Evolutionary conservation across 2,888 invertebrate genomes (phyloP).

Genomic region (Pseudoips prasinana): DNA sequence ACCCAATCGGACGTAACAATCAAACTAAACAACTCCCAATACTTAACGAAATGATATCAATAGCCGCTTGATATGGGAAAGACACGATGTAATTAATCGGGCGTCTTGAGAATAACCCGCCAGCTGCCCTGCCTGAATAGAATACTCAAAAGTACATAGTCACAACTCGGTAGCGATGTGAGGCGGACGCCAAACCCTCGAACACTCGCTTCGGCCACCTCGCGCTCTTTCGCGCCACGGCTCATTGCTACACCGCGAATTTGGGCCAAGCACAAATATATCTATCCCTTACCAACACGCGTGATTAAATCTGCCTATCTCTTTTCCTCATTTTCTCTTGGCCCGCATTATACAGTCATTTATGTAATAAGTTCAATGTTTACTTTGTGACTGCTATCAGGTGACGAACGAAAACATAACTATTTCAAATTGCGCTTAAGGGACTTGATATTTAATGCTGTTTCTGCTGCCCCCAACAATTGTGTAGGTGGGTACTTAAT

Average conservation of each 20-base stretch:
- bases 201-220: constrained; percentile 39
- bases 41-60: too few relatives aligned
- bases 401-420: constrained; percentile 44
- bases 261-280: constrained; percentile 63
- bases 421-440: too few relatives aligned
- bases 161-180: constrained; percentile 79
- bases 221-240: constrained; percentile 67
- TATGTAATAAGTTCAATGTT: constrained; percentile 73
- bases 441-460: constrained; percentile 19
- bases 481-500: constrained; percentile 33
- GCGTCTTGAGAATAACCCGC: constrained; percentile 46
- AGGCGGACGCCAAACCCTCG: constrained; percentile 62
- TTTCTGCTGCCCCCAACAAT: constrained; percentile 14
- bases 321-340: constrained; percentile 43
- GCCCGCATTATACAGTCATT: constrained; percentile 41
- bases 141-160: constrained; percentile 64
- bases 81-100: constrained; percentile 22
- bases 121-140: constrained; percentile 53
- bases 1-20: too few relatives aligned
- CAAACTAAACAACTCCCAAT: too few relatives aligned
- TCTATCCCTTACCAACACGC: constrained; percentile 47
- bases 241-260: constrained; percentile 60
- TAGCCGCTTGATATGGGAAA: too few relatives aligned
- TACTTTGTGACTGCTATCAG: constrained; percentile 53
- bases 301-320: constrained; percentile 39